phyloP scores from a whole-genome alignment of 1,140 invertebrate genomes.

The Brachionus plicatilis region DNA sequence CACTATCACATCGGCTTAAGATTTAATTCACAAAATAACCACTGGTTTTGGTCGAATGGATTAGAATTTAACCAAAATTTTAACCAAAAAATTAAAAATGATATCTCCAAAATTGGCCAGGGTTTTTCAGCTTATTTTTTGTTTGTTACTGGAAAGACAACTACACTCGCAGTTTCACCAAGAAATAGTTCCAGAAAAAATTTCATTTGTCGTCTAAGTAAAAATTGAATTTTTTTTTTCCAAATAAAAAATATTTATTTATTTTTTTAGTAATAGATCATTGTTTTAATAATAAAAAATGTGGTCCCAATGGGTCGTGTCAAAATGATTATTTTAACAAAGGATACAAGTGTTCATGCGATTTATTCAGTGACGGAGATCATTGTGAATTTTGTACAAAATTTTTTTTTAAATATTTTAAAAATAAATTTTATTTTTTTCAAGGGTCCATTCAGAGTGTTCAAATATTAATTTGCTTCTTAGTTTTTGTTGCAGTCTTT shows the following conservation, averaged over 20 bases:
- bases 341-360: neutral
- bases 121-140: neutral
- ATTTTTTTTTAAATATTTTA: neutral
- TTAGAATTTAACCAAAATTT: neutral
- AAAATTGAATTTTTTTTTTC: neutral
- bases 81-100: neutral
- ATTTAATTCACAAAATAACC: neutral
- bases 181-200: neutral
- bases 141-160: neutral
- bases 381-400: neutral
- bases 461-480: neutral
- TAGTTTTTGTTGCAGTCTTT: neutral
- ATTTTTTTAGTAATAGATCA: neutral
- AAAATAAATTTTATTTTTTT: neutral
- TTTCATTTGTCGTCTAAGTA: constrained; percentile 21
- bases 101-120: neutral
- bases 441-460: neutral
- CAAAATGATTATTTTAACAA: neutral
- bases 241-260: neutral
- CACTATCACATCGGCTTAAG: neutral
- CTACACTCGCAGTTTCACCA: neutral
- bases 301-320: neutral
- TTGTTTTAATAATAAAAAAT: neutral
- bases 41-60: neutral
- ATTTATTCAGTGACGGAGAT: neutral